These are phyloP conservation scores for Armadillidium nasatum DNA, from an alignment of 1,140 invertebrate genomes.

Conservation along the genomic window DNA sequence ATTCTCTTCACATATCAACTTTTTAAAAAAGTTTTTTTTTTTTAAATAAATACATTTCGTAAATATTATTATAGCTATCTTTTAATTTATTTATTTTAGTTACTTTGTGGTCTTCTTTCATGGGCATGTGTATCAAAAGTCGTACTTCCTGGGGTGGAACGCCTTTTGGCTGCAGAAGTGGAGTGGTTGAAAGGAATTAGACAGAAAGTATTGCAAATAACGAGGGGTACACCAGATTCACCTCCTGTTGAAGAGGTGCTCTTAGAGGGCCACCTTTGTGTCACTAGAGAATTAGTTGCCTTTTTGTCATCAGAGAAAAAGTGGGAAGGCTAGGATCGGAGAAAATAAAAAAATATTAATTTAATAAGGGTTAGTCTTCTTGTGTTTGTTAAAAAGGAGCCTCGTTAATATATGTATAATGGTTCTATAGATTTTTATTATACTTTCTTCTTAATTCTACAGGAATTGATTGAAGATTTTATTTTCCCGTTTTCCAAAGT, in stretches of 20 bases:
- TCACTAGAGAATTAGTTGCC: conserved; percentile 81
- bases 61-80: no score
- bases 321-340: conserved; percentile 53
- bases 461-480: conserved; percentile 90
- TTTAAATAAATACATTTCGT: no score
- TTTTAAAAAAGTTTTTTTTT: no score
- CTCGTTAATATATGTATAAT: background rate
- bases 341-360: conserved; percentile 25
- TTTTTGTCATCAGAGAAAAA: conserved; percentile 80
- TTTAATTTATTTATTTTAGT: no score
- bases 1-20: no score
- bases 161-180: conserved; percentile 69
- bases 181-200: conserved; percentile 70
- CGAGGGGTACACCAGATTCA: conserved; percentile 29
- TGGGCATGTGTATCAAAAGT: conserved; percentile 66
- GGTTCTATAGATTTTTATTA: background rate
- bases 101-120: conserved; percentile 70
- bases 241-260: conserved; percentile 50
- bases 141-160: conserved; percentile 63
- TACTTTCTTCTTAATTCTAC: conserved; percentile 26
- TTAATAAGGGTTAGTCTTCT: background rate
- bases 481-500: conserved; percentile 91
- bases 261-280: conserved; percentile 84
- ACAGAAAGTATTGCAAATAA: conserved; percentile 57
- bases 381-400: background rate